Evolutionary conservation across 37 sponge, comb jelly and placozoan genomes (phyloP).

Genomic region (Ephydatia muelleri): DNA sequence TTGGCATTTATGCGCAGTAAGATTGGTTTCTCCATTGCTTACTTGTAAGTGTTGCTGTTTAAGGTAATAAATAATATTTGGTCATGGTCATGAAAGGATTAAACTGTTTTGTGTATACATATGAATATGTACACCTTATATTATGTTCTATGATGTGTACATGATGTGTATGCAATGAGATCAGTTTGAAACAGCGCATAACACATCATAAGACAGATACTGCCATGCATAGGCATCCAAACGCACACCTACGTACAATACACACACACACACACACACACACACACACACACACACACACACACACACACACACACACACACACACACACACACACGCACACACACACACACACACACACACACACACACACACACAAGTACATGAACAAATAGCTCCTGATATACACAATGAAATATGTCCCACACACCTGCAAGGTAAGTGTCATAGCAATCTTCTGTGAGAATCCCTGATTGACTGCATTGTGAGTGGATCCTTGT

Average conservation of each 20-base stretch:
- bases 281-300: background rate
- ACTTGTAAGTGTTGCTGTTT: slow-evolving; percentile 84
- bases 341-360: slow-evolving; percentile 1
- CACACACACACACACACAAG: background rate
- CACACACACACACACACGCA: slow-evolving; percentile 10
- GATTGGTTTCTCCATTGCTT: slow-evolving; percentile 60
- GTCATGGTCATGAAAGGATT: no score
- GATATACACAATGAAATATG: background rate
- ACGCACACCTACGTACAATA: background rate
- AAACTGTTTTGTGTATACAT: no score
- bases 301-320: background rate
- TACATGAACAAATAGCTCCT: background rate
- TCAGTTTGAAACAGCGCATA: no score
- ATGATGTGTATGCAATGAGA: no score
- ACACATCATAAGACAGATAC: no score
- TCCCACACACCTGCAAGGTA: slow-evolving; percentile 60
- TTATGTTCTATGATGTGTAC: no score
- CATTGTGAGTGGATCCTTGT: slow-evolving; percentile 50
- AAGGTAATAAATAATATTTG: no score
- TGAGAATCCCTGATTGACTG: slow-evolving; percentile 72
- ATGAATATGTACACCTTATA: background rate
- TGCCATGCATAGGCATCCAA: no score
- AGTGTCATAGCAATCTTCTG: slow-evolving; percentile 76
- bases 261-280: background rate
- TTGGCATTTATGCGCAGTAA: slow-evolving; percentile 46